These are phyloP conservation scores for Heterodera filipjevi DNA, from an alignment of 2,888 invertebrate species.

Conservation along the genomic window DNA sequence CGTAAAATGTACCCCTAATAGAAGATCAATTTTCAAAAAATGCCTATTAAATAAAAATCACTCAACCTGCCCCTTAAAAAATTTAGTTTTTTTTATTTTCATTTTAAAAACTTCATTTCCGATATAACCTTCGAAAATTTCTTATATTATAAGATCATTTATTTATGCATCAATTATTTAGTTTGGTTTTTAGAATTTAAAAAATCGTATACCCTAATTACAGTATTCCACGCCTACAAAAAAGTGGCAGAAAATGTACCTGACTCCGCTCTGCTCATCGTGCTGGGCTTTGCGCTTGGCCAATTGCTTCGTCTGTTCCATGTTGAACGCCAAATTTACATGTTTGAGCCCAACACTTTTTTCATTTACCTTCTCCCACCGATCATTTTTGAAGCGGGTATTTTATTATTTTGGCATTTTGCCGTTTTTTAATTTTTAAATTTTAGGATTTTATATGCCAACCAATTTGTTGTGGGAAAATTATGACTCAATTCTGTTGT, in stretches of 20 bases:
- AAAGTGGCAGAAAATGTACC: slow-evolving; percentile 74
- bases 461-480: slow-evolving; percentile 95
- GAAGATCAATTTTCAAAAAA: too few relatives aligned
- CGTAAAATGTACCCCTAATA: too few relatives aligned
- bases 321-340: slow-evolving; percentile 41
- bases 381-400: slow-evolving; percentile 87
- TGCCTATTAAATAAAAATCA: too few relatives aligned
- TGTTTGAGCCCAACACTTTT: slow-evolving; percentile 78
- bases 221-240: slow-evolving; percentile 52
- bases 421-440: not conserved
- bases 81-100: too few relatives aligned
- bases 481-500: slow-evolving; percentile 88
- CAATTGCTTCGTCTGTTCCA: slow-evolving; percentile 36
- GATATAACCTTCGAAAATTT: too few relatives aligned
- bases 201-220: too few relatives aligned
- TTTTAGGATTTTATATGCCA: slow-evolving; percentile 93
- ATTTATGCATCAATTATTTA: too few relatives aligned
- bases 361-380: slow-evolving; percentile 97
- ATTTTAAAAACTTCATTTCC: too few relatives aligned
- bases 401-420: slow-evolving; percentile 83
- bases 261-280: slow-evolving; percentile 92
- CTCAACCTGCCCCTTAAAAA: too few relatives aligned
- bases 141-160: too few relatives aligned
- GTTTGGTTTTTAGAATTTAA: too few relatives aligned
- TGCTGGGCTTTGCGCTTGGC: slow-evolving; percentile 90